Conservation (phyloP, 2,113 vertebrate genomes). For the Dasyprocta punctata region DNA sequence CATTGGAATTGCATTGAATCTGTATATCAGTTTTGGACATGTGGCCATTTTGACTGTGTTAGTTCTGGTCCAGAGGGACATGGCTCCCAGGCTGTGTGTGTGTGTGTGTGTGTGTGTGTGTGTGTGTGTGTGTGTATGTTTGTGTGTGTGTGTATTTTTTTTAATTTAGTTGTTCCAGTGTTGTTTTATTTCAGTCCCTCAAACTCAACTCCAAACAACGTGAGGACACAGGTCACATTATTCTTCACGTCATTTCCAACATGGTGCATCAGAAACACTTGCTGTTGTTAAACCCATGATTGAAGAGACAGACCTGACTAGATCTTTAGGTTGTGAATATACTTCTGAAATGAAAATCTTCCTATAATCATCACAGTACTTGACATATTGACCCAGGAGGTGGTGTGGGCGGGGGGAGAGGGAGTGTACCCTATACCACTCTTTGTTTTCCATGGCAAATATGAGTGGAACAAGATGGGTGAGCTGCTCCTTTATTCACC, state of each 20-base stretch:
- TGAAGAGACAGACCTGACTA: slow-evolving; percentile 42
- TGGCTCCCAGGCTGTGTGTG: too few relatives aligned
- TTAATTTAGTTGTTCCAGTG: too few relatives aligned
- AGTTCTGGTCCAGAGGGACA: too few relatives aligned
- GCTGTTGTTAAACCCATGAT: not conserved
- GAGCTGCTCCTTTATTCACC: not conserved
- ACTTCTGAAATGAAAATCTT: slow-evolving; percentile 55
- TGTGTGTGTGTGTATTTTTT: too few relatives aligned
- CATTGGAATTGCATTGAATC: too few relatives aligned
- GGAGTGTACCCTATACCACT: not conserved
- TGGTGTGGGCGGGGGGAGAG: too few relatives aligned
- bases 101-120: too few relatives aligned
- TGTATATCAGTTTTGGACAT: too few relatives aligned
- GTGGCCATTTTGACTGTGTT: too few relatives aligned
- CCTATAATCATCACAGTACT: not conserved
- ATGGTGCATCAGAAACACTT: slow-evolving; percentile 40
- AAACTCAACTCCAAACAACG: not conserved
- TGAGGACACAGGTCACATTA: slow-evolving; percentile 39
- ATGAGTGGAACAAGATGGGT: not conserved
- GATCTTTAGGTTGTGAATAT: slow-evolving; percentile 52
- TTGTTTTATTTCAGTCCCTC: slow-evolving; percentile 9
- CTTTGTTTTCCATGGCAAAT: slow-evolving; percentile 22
- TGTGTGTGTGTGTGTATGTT: too few relatives aligned
- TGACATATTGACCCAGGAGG: slow-evolving; percentile 3
- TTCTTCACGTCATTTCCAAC: not conserved